These are phyloP conservation scores for Collichthys lucidus DNA, from an alignment of 2,113 vertebrate species.

Conservation along the genomic window DNA sequence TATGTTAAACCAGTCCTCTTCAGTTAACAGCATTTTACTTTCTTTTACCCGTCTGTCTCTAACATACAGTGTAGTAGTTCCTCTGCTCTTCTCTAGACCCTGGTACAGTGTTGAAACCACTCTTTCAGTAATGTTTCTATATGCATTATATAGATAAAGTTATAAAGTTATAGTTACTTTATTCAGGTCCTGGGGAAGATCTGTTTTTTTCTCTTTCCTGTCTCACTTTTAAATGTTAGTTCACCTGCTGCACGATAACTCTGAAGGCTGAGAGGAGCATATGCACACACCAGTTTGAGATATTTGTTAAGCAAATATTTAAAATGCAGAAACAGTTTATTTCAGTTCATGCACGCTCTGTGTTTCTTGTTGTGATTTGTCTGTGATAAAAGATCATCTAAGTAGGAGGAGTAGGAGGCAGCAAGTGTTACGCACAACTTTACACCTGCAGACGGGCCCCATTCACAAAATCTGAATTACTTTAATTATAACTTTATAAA, in stretches of 20 bases:
- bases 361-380: background rate
- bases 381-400: background rate
- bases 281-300: background rate
- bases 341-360: background rate
- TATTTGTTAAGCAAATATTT: background rate
- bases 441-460: background rate
- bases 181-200: no score
- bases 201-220: no score
- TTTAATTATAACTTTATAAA: background rate
- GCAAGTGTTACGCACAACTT: background rate
- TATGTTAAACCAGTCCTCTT: no score
- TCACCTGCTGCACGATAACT: background rate
- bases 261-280: background rate
- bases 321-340: background rate
- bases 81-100: no score
- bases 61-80: no score
- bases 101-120: no score
- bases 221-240: no score
- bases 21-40: no score
- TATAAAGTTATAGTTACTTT: no score
- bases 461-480: background rate
- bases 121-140: no score
- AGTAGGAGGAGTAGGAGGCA: background rate
- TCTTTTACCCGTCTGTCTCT: no score
- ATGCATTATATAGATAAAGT: no score